Evolutionary conservation across 2,888 invertebrate genomes (phyloP).

Genomic region (Dasypolia templi): DNA sequence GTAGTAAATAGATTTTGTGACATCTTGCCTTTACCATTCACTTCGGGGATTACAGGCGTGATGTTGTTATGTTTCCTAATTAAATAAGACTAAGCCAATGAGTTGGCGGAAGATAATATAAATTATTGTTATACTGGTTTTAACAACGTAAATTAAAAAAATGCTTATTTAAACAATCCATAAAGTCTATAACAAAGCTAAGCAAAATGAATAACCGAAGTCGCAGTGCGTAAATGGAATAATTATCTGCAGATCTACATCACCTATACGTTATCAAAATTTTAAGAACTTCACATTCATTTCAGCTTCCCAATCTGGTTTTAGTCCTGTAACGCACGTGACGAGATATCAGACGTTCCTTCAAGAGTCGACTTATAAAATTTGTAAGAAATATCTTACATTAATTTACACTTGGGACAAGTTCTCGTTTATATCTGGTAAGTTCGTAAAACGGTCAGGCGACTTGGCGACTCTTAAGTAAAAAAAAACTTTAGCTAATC

Average conservation of each 20-base stretch:
- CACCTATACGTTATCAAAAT: no score
- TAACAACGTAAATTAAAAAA: no score
- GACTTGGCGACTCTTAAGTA: slow-evolving; percentile 23
- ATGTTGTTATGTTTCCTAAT: no score
- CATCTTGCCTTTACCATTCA: no score
- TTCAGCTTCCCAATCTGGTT: background rate
- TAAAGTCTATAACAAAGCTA: no score
- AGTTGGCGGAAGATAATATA: background rate
- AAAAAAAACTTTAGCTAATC: slow-evolving; percentile 17
- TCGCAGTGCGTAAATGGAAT: no score
- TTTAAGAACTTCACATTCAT: background rate
- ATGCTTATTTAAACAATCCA: no score
- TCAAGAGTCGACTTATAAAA: slow-evolving; percentile 14
- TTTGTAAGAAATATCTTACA: slow-evolving; percentile 16
- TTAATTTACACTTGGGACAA: background rate
- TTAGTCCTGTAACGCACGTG: background rate
- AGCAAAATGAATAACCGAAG: no score
- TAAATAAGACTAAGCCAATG: background rate
- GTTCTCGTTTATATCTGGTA: background rate
- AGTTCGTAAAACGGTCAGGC: slow-evolving; percentile 8
- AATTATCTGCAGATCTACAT: no score
- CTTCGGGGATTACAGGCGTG: no score
- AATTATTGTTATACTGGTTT: no score
- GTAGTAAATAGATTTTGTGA: no score
- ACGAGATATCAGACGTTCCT: background rate